Percentiles rank a stretch among this genome's conserved stretches.
These are phyloP conservation scores for Chaetodon trifasciatus DNA, from an alignment of 2,797 vertebrate genomes.

Conservation along the genomic window DNA sequence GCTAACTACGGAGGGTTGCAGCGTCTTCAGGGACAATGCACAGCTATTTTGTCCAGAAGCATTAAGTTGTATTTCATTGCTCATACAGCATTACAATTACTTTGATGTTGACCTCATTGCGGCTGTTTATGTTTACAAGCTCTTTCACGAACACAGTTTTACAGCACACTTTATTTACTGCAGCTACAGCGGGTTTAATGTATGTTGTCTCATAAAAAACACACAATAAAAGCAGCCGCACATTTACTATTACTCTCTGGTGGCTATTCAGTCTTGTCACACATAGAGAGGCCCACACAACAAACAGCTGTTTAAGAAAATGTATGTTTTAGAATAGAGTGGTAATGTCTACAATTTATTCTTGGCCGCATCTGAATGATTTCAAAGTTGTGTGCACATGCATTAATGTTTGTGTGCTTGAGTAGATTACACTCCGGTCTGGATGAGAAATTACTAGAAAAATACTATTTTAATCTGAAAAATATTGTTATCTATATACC, in stretches of 20 bases:
- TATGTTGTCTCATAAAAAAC: constrained; percentile 86
- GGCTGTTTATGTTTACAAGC: constrained; percentile 87
- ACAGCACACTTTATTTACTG: constrained; percentile 85
- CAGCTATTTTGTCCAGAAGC: constrained; percentile 59
- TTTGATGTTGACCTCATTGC: constrained; percentile 82
- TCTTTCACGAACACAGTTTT: constrained; percentile 81
- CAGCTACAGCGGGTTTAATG: constrained; percentile 83
- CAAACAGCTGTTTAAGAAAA: constrained; percentile 56
- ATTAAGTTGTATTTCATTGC: constrained; percentile 76
- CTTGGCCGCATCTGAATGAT: constrained; percentile 12
- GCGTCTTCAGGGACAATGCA: constrained; percentile 47
- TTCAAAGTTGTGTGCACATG: not conserved
- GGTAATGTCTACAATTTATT: constrained; percentile 17
- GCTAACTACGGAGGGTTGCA: constrained; percentile 1
- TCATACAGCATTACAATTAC: constrained; percentile 74
- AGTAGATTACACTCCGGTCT: not conserved
- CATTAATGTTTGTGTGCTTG: not conserved
- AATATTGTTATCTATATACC: not conserved
- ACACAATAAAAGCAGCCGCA: constrained; percentile 81
- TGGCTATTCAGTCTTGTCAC: constrained; percentile 77
- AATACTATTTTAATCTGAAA: too few relatives aligned
- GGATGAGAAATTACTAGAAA: not conserved
- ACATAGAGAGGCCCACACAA: constrained; percentile 61
- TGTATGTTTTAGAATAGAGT: constrained; percentile 38
- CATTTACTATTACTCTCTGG: constrained; percentile 83